A percentile compares a stretch with the other conserved stretches of the same genome.
Evolutionary conservation across 2,888 invertebrate genomes (phyloP).

Genomic region (Tridacna gigas): DNA sequence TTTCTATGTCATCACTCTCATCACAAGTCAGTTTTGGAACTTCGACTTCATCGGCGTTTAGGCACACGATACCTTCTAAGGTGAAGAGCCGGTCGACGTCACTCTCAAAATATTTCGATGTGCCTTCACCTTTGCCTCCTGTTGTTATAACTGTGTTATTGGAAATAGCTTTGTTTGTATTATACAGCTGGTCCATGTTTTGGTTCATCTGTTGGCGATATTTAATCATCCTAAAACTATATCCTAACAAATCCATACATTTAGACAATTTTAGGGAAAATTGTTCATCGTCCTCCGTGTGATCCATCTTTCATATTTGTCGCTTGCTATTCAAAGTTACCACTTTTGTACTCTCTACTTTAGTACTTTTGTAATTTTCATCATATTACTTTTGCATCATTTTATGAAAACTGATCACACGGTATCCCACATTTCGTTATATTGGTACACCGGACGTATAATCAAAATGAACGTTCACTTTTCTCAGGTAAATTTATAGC

Average conservation of each 20-base stretch:
- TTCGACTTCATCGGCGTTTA: not conserved
- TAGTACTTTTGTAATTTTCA: too few species aligned
- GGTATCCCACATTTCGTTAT: too few species aligned
- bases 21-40: not conserved
- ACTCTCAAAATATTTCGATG: slow-evolving; percentile 20
- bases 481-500: too few species aligned
- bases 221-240: slow-evolving; percentile 16
- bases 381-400: too few species aligned
- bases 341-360: too few species aligned
- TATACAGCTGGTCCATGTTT: slow-evolving; percentile 9
- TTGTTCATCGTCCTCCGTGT: not conserved
- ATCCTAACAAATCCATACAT: slow-evolving; percentile 15
- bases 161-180: not conserved
- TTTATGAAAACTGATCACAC: too few species aligned
- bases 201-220: slow-evolving; percentile 7
- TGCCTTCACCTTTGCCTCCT: slow-evolving; percentile 13
- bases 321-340: too few species aligned
- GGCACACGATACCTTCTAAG: slow-evolving; percentile 6
- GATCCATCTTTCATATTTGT: not conserved
- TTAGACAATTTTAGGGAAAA: slow-evolving; percentile 3
- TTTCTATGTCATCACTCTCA: too few species aligned
- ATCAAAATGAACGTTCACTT: too few species aligned
- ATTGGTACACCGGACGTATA: too few species aligned
- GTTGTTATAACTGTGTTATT: not conserved
- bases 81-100: not conserved